Base-by-base conservation (phyloP, 2,113 vertebrate genomes). In the Tachycineta bicolor region DNA sequence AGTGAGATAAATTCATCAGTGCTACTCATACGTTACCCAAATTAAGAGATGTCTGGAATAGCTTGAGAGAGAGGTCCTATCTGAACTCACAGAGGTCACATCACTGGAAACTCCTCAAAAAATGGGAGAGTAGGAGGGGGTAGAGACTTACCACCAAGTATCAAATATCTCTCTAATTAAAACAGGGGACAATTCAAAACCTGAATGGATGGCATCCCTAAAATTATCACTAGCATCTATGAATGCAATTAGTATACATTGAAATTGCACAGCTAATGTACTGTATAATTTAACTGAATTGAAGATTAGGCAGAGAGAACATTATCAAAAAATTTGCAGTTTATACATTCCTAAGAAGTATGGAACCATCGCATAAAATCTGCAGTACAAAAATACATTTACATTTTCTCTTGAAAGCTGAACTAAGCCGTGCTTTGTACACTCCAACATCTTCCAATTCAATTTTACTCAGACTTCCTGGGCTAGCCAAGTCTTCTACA, bases 211-310 rank as follows among this genome's bases (percentile, higher is more conserved):
- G 74, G 47, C 69, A 83, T 46, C 46, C 37, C 56, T 47, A 20
- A 63, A 64, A 83, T 93, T 89, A 91, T 49, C 59, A 93, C 50
- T 55, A 94, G 78, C 70, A 94, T 68, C 74, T 91, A 74, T 60
- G 75, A 91, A 21, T 28, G 74, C 70, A 78, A 56, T 83, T 83
- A 83, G 92, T 86, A 90, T 50, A 52, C 24, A 59, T 1, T 5
- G 8, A 84, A 94, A 91, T 55, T 81, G 34, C 64, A 64, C 56
- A 86, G 82, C 41, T 81, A 95, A 90, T 92, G 68, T 60, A 75
- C 64, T 92, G 60, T 81, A 81, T 88, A 90, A 96, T 94, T 93
- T 90, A 93, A 78, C 28, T 58, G 79, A 52, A 64, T 56, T 78
- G 64, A 90, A 33, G 49, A 89, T 93, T 88, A 83, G 33, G 49